Base-by-base conservation (phyloP, 2,113 vertebrate species). In the Sylvia atricapilla region DNA sequence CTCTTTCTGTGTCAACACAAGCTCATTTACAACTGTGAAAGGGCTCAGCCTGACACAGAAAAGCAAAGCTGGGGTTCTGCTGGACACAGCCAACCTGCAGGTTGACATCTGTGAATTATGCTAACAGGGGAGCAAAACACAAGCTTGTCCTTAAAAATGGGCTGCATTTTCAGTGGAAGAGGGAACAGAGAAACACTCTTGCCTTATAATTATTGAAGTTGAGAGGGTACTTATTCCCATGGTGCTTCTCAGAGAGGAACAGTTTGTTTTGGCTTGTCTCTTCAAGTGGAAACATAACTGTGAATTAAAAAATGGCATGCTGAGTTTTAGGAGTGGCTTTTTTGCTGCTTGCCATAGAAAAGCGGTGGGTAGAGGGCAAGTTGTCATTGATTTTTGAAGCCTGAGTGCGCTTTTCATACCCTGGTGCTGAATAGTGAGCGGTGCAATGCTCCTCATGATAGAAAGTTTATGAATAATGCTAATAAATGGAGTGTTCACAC, bases 221-320 rank as follows among this genome's bases (percentile, higher is more conserved):
- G 96, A 90, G 93, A 96, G 92, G 75, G 75, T 86, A 87, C 37
- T 93, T 91, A 96, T 95, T 98, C 97, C 97, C 91, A 25, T 94
- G 94, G 93, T 91, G 90, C 78, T 89, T 97, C 95, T 96, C 68
- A 90, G 81, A 83, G 87, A 97, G 80, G 89, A 91, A 69, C 73
- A 88, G 88, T 98, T 98, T 98, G 95, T 97, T 98, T 98, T 98
- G 97, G 94, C 89, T 98, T 97, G 97, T 91, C 82, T 98, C 87
- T 96, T 98, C 97, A 98, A 97, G 97, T 98, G 98, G 97, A 98
- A 98, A 98, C 92, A 83, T 96, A 98, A 97, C 97, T 98, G 97
- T 97, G 97, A 98, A 98, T 98, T 98, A 97, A 98, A 98, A 98
- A 98, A 94, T 93, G 72, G 52, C 97, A 97, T 97, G 97, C 98